These are phyloP conservation scores for Chrysodeixis includens DNA, from an alignment of 2,888 invertebrate species.

Conservation along the genomic window DNA sequence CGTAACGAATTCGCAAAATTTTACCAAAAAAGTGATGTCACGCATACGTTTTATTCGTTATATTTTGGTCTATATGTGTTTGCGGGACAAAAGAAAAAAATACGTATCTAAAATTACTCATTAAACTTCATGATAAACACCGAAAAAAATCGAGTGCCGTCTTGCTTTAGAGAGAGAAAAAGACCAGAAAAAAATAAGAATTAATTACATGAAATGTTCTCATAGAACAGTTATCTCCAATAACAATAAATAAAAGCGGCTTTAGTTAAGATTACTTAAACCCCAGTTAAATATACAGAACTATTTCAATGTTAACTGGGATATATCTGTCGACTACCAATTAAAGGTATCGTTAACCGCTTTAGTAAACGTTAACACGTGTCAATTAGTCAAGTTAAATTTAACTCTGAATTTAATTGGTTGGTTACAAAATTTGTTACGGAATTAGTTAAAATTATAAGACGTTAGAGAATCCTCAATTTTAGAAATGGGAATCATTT, in stretches of 20 bases:
- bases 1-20: no score
- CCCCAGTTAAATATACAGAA: neutral
- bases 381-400: conserved; percentile 56
- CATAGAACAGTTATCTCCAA: neutral
- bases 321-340: conserved; percentile 48
- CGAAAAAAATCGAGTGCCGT: no score
- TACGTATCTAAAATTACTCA: no score
- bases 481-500: no score
- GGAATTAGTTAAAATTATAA: neutral
- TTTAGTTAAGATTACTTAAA: conserved; percentile 6
- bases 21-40: no score
- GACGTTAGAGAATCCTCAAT: conserved; percentile 17
- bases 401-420: conserved; percentile 49
- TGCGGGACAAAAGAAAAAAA: no score
- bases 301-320: conserved; percentile 25
- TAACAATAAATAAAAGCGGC: neutral
- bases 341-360: conserved; percentile 48
- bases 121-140: no score
- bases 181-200: neutral
- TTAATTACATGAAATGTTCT: neutral
- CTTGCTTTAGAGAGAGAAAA: no score
- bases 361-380: conserved; percentile 44
- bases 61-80: no score
- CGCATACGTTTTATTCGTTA: no score
- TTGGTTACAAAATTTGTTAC: conserved; percentile 41